Evolutionary conservation across 2,113 vertebrate species (phyloP).

Genomic region (Pelobates fuscus): DNA sequence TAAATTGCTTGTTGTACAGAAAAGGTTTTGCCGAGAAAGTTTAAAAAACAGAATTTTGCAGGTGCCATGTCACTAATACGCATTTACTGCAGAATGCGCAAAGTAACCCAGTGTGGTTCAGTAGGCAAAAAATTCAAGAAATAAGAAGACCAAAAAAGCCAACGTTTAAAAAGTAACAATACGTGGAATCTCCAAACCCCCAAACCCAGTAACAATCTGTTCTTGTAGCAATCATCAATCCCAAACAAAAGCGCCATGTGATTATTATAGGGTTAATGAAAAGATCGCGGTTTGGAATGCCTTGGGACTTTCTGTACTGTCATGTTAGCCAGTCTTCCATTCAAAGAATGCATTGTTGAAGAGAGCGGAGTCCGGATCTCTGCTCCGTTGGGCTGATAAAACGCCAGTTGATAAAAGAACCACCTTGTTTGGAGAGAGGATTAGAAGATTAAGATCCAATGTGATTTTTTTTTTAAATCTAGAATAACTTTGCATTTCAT

Average conservation of each 20-base stretch:
- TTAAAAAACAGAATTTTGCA: no score
- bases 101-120: no score
- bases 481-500: slow-evolving; percentile 69
- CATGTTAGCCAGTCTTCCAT: no score
- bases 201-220: slow-evolving; percentile 68
- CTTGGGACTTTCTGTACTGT: slow-evolving; percentile 62
- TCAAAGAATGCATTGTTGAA: slow-evolving; percentile 69
- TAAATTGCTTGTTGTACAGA: no score
- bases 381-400: slow-evolving; percentile 67
- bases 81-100: no score
- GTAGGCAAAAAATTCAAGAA: no score
- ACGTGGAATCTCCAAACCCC: slow-evolving; percentile 68
- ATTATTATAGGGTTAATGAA: slow-evolving; percentile 71
- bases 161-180: slow-evolving; percentile 56
- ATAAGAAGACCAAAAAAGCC: no score
- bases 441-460: slow-evolving; percentile 67
- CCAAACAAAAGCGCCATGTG: slow-evolving; percentile 67
- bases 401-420: slow-evolving; percentile 67
- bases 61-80: no score
- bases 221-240: slow-evolving; percentile 63
- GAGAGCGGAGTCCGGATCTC: slow-evolving; percentile 65
- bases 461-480: slow-evolving; percentile 66
- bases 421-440: slow-evolving; percentile 70
- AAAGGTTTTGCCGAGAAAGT: no score
- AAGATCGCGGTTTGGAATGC: slow-evolving; percentile 69